phyloP scores from a whole-genome alignment of 2,888 invertebrate genomes.

The Epistrophella euchroma region DNA sequence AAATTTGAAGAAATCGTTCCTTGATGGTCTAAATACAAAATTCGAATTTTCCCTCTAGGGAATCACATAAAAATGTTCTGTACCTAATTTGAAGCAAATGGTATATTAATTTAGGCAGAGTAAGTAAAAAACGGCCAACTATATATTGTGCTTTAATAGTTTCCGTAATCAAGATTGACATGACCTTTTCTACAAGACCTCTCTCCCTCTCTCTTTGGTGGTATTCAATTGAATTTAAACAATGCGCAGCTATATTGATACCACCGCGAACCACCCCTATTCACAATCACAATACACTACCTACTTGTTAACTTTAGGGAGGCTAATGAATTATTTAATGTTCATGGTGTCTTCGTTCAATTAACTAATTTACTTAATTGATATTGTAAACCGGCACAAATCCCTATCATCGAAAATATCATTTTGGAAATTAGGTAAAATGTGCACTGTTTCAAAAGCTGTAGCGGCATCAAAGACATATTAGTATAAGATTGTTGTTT shows the following conservation, averaged over 20 bases:
- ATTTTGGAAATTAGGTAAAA: not conserved
- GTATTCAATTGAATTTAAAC: conserved; percentile 37
- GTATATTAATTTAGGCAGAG: too few species aligned
- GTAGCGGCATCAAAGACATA: too few species aligned
- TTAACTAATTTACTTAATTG: conserved; percentile 64
- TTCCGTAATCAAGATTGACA: conserved; percentile 43
- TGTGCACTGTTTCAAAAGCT: not conserved
- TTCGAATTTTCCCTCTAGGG: too few species aligned
- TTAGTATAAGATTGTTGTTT: too few species aligned
- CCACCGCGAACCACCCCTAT: not conserved
- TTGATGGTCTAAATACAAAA: too few species aligned
- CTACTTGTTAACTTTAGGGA: not conserved
- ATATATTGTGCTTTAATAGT: not conserved
- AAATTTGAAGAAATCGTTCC: too few species aligned
- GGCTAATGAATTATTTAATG: conserved; percentile 48
- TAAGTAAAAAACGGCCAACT: conserved; percentile 2
- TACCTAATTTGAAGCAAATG: too few species aligned
- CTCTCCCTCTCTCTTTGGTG: conserved; percentile 3
- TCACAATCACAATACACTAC: too few species aligned
- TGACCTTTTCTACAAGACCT: conserved; percentile 33
- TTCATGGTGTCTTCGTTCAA: conserved; percentile 22
- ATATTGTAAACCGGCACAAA: conserved; percentile 16
- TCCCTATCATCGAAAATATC: not conserved
- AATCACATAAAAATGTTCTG: too few species aligned
- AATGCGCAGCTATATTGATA: not conserved